phyloP scores from a whole-genome alignment of 2,888 invertebrate species.

The Scotopteryx bipunctaria region DNA sequence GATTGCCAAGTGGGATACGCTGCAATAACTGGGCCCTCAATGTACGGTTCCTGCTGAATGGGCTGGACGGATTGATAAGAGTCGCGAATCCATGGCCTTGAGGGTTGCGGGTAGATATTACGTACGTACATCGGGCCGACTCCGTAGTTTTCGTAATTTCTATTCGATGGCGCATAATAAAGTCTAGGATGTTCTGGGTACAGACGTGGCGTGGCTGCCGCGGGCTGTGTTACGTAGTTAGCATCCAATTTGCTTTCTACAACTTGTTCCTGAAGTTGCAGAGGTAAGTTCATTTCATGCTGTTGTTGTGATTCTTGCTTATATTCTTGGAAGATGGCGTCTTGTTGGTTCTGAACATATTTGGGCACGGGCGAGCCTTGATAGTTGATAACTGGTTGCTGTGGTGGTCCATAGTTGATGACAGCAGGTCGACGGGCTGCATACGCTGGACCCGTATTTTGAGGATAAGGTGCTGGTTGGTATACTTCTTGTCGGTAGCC shows the following conservation, averaged over 20 bases:
- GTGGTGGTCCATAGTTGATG: constrained; percentile 1
- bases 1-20: constrained; percentile 1
- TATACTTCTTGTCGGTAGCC: constrained; percentile 10
- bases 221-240: not conserved
- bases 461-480: constrained; percentile 2
- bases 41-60: not conserved
- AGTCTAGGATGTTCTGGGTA: constrained; percentile 7
- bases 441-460: not conserved
- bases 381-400: not conserved
- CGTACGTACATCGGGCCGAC: not conserved
- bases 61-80: not conserved
- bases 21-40: not conserved
- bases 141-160: not conserved
- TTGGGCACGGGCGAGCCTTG: not conserved
- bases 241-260: constrained; percentile 2
- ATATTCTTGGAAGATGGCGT: not conserved
- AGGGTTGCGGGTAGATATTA: not conserved
- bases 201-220: not conserved
- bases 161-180: constrained; percentile 3
- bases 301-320: not conserved
- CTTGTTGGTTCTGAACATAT: not conserved
- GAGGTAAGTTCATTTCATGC: not conserved
- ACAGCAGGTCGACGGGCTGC: not conserved
- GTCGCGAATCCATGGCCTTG: constrained; percentile 10
- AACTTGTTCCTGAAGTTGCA: constrained; percentile 1